Percentiles rank a stretch among this genome's conserved stretches.
Conservation (phyloP, 2,113 vertebrate genomes). For the Ariopsis seemanni region DNA sequence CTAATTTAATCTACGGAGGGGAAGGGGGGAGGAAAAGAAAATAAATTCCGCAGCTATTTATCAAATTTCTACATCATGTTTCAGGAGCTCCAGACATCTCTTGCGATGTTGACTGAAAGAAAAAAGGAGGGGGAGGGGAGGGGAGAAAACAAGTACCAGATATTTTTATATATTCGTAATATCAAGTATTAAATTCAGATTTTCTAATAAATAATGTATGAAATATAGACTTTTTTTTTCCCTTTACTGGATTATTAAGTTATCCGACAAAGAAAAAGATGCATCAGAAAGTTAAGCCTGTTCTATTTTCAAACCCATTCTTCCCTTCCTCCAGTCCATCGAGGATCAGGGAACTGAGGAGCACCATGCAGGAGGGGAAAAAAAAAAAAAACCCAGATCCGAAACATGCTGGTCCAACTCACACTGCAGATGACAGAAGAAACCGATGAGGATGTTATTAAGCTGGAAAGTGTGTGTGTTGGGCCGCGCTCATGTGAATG, state of each 20-base stretch:
- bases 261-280: neutral
- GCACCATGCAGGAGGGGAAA: neutral
- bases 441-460: neutral
- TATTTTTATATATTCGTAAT: conserved; percentile 76
- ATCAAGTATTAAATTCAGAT: conserved; percentile 65
- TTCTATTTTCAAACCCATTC: neutral
- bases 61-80: conserved; percentile 28
- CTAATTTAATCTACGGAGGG: neutral
- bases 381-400: neutral
- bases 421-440: too few species aligned
- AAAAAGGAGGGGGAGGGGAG: conserved; percentile 38
- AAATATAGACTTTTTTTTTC: conserved; percentile 42
- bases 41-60: neutral
- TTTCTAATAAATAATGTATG: conserved; percentile 65
- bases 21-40: neutral
- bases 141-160: conserved; percentile 57
- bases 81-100: conserved; percentile 52
- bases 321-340: neutral
- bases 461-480: neutral
- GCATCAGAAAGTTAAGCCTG: conserved; percentile 4
- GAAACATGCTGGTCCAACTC: neutral
- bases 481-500: neutral
- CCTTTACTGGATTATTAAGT: conserved; percentile 58
- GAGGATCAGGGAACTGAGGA: conserved; percentile 3
- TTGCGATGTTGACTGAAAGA: conserved; percentile 57